Base-by-base conservation (phyloP, 2,113 vertebrate species). In the Triplophysa rosa region DNA sequence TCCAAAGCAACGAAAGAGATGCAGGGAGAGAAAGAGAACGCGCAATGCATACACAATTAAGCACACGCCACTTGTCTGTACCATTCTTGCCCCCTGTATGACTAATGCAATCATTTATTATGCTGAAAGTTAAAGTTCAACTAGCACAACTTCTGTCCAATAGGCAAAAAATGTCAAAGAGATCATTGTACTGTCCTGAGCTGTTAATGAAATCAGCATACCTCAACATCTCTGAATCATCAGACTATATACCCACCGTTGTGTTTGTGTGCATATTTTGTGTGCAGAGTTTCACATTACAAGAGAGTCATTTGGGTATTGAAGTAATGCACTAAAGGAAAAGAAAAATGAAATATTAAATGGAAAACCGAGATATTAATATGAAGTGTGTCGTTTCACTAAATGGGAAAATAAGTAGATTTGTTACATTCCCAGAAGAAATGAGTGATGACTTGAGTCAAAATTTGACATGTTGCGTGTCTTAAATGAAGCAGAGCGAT, bases 101-200 rank as follows among this genome's bases (percentile, higher is more conserved):
- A 75, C 59, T 63, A 63, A 75, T 63, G 12, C 40, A 75, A 63
- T 75, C 10, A 49, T 63, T 74, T 63, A 74, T 62, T 29, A 74
- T 58, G n/a, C 54, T 72, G 17, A 66, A 66, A 67, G 33, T 19
- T 52, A 70, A 65, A 71, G 29, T 66, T 66, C 37, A 47, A 67
- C 37, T 23, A 58, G 24, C 19, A 70, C 29, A 29, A 29, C 26
- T 0, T 29, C 7, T n/a, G 17, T 42, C 45, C 13, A n/a, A 26
- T 23, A 45, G n/a, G 23, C n/a, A 58, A 14, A 61, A 65, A 56
- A 47, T 61, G 54, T 72, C 68, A 80, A 14, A 8, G 16, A 40
- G 58, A 24, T 56, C 78, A 80, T 80, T 72, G 54, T 49, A 21
- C 19, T 63, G 56, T 64, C n/a, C 58, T 12, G 42, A 33, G 33